Evolutionary conservation across 2,113 vertebrate genomes (phyloP), one percentile per base, ranked within the genome.

Genomic region (Apaloderma vittatum): DNA sequence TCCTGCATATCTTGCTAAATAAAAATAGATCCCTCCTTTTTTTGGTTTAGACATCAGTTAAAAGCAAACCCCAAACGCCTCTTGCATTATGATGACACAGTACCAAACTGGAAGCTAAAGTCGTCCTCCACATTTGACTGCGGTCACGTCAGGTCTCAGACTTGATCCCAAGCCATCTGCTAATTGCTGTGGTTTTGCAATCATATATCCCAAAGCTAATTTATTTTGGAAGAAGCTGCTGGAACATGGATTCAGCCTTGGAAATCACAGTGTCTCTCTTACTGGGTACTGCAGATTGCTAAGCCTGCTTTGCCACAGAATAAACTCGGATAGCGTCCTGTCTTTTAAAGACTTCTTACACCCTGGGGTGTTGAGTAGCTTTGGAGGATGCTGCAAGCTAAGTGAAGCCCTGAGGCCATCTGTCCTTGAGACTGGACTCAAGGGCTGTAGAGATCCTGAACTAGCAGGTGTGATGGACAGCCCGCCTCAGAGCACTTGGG

Each of bases 131-230:
- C 48, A 30, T 92, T 92, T 90, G 74, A 34, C 90, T 93, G 78
- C 0, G 23, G 85, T 89, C 75, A 77, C 72, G 88, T 94, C 93
- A 90, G 75, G 90, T 92, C 88, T 48, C 65, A 92, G 72, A 77
- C 63, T 92, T 94, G 92, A 84, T 92, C 85, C 85, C 67, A 68
- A 95, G 93, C 95, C 97, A 96, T 95, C 82, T 80, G 55, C 72
- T 97, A 97, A 95, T 95, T 96, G 88, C 90, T 92, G 82, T 2
- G 7, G 79, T 30, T 95, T 93, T 92, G 79, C 90, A 96, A 52
- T 86, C 75, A 52, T 84, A 70, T 90, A 91, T 89, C 92, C 40
- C 76, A 87, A 87, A 89, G 91, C 57, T 94, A 86, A 97, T 97
- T 95, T 95, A 72, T 72, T 46, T 91, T 95, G 84, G 86, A 94